phyloP scores from a whole-genome alignment of 2,113 vertebrate species.

The Piaya cayana region DNA sequence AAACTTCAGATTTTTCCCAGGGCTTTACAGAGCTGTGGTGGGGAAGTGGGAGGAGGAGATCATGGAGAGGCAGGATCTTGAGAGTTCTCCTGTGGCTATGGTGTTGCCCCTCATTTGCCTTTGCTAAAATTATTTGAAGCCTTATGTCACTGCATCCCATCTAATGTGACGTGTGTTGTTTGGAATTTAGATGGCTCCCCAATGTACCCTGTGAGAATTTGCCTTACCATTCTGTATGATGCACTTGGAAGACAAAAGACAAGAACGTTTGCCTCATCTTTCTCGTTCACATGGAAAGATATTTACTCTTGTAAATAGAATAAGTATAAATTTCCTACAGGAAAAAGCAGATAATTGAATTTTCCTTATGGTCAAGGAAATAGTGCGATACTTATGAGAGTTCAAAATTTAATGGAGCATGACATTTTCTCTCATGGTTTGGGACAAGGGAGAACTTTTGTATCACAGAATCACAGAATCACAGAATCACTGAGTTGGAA shows the following conservation, averaged over 20 bases:
- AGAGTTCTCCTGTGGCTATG: background rate
- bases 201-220: fast-evolving
- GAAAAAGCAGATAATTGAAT: background rate
- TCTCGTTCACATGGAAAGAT: background rate
- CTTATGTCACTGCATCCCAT: background rate
- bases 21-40: background rate
- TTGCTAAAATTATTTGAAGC: background rate
- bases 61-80: background rate
- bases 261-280: background rate
- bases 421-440: background rate
- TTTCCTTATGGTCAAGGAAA: background rate
- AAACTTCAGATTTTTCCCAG: background rate
- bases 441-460: background rate
- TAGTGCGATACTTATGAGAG: background rate
- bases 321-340: background rate
- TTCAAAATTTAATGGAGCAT: background rate
- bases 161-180: too few relatives aligned
- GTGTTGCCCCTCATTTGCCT: background rate
- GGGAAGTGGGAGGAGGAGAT: background rate
- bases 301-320: background rate
- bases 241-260: background rate
- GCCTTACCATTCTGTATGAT: background rate
- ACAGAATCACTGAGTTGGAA: too few relatives aligned
- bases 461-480: too few relatives aligned
- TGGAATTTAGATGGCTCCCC: background rate